phyloP scores from a whole-genome alignment of 2,797 vertebrate species.

The Peromyscus melanophrys region DNA sequence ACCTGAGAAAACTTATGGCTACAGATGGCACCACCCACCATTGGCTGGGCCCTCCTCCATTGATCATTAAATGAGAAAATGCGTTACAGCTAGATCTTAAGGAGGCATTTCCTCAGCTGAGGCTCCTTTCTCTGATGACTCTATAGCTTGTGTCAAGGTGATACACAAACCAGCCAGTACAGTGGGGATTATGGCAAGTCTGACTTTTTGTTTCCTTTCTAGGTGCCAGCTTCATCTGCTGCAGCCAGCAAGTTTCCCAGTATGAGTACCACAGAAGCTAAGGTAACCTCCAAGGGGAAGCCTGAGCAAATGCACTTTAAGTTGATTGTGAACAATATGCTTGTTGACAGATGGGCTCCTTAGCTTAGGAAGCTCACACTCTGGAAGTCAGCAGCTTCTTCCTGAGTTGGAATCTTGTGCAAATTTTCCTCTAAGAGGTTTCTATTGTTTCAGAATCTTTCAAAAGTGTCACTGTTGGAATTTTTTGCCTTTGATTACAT shows the following conservation, averaged over 20 bases:
- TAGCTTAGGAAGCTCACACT: background rate
- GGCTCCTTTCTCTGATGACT: background rate
- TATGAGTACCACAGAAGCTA: conserved; percentile 87
- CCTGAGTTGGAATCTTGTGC: background rate
- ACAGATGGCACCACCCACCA: background rate
- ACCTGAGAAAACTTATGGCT: too few relatives aligned
- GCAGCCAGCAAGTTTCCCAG: conserved; percentile 71
- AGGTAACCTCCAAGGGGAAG: conserved; percentile 79
- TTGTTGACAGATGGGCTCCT: background rate
- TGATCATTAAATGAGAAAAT: background rate
- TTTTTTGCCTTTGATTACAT: background rate
- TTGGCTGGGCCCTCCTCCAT: background rate
- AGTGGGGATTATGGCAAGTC: background rate
- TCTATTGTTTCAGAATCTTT: conserved; percentile 21
- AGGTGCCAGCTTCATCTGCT: conserved; percentile 70
- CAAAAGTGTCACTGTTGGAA: background rate
- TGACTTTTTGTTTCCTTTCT: background rate
- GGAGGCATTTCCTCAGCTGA: background rate
- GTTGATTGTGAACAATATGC: background rate
- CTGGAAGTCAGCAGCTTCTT: conserved; percentile 37
- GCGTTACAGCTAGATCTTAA: background rate
- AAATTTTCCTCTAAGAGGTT: background rate
- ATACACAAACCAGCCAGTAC: background rate
- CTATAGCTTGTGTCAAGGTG: background rate
- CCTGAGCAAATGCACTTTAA: background rate